These are phyloP conservation scores for Lates japonicus DNA, from an alignment of 2,797 vertebrate species.

Conservation along the genomic window DNA sequence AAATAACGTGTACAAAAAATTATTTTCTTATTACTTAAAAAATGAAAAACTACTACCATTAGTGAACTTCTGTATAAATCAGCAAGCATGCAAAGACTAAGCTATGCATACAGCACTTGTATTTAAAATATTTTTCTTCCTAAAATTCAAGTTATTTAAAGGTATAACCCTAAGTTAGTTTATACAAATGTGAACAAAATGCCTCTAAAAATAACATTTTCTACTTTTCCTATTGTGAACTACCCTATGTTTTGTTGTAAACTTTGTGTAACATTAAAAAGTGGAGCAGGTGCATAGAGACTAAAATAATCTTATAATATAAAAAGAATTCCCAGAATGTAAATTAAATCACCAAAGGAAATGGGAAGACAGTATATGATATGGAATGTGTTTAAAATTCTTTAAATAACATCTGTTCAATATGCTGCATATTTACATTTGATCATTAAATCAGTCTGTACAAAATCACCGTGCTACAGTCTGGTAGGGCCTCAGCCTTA, in stretches of 20 bases:
- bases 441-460: slow-evolving; percentile 35
- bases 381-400: slow-evolving; percentile 57
- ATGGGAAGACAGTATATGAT: slow-evolving; percentile 13
- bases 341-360: slow-evolving; percentile 21
- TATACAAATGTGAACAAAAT: slow-evolving; percentile 17
- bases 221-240: slow-evolving; percentile 1
- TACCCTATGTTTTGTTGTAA: slow-evolving; percentile 19
- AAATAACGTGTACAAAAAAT: slow-evolving; percentile 28
- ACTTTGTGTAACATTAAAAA: slow-evolving; percentile 9
- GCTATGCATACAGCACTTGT: not conserved
- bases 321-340: slow-evolving; percentile 26
- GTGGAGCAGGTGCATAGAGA: slow-evolving; percentile 16
- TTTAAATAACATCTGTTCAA: slow-evolving; percentile 76
- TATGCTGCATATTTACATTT: slow-evolving; percentile 59
- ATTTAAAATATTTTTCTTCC: slow-evolving; percentile 7
- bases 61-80: slow-evolving; percentile 26
- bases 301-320: slow-evolving; percentile 26
- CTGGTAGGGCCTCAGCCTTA: slow-evolving; percentile 6
- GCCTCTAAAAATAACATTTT: not conserved
- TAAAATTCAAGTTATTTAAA: slow-evolving; percentile 41
- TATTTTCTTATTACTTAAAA: not conserved
- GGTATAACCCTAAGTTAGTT: slow-evolving; percentile 32
- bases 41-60: slow-evolving; percentile 17
- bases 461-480: slow-evolving; percentile 9
- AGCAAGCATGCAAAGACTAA: slow-evolving; percentile 39